Base-by-base conservation (phyloP, 2,113 vertebrate genomes). In the Aplodontia rufa region DNA sequence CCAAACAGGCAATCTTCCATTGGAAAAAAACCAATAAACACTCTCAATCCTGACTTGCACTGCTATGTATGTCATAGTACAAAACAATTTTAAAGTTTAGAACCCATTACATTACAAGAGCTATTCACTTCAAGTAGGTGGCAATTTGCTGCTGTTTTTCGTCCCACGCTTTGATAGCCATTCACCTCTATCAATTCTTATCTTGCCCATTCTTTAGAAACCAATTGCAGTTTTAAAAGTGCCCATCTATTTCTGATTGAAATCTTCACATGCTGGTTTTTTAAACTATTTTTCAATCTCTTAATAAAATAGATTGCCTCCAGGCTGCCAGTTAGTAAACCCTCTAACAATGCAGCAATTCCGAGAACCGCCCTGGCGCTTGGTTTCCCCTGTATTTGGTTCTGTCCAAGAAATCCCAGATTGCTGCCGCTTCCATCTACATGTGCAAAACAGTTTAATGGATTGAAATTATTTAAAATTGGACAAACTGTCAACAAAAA, bases 261-360 rank as follows among this genome's bases (percentile, higher is more conserved):
- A 98, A 98, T 98, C 97, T 98, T 97, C 96, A 95, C 97, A 97
- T 98, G 97, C 97, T 96, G 97, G 94, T 97, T 98, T 98, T 97
- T 97, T 94, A 98, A 97, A 96, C 0, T 9, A 97, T 98, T 98
- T 98, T 98, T 97, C 97, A 97, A 97, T 97, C 92, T 98, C 97
- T 97, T 98, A 98, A 98, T 98, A 98, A 98, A 98, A 98, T 98
- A 98, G 97, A 98, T 98, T 98, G 97, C 97, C 92, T 98, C 84
- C 96, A 92, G 96, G 96, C 98, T 96, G 96, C 93, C 95, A 97
- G 96, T 96, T 98, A 95, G 98, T 98, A 98, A 98, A 98, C 97
- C 96, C 72, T 92, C 97, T 97, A 97, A 97, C 97, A 97, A 94
- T 75, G n/a, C 47, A 96, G 86, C 17, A 51, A 82, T 98, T 98